Base-by-base conservation (phyloP, 2,797 vertebrate genomes). In the Steatocranus sp. region DNA sequence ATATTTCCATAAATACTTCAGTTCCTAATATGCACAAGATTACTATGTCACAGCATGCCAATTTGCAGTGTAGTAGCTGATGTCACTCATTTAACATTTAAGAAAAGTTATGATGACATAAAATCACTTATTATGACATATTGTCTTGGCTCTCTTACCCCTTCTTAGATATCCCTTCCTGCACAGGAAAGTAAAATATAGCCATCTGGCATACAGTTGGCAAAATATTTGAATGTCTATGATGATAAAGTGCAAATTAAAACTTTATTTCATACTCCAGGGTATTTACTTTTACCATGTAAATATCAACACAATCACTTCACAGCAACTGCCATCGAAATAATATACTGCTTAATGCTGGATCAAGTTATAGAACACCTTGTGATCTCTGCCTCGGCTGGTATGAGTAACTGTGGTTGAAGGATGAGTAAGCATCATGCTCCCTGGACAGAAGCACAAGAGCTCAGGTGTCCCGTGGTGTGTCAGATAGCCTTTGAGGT, bases 361-460 rank as follows among this genome's bases (percentile, higher is more conserved):
- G 83, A 77, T 92, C 61, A 84, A 43, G 80, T 90, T 83, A 58
- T 56, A 86, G 41, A 78, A 49, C 73, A 77, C 32, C 80, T 78
- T 89, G 83, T 92, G 87, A 89, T 90, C 87, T 80, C 50, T 79
- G 56, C 74, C 79, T 75, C 11, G 51, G 25, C 56, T 88, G 75
- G 84, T 77, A 75, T 88, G 79, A 88, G 74, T 85, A 75, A 61
- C 80, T 82, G 79, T 75, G 51, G 83, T 63, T 88, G 78, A 84
- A 84, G 15, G 74, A 86, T 86, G 89, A 93, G 83, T 81, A 85
- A 91, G 84, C 84, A 79, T 89, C 78, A 83, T 51, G 75, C 77
- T 68, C 76, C 87, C 48, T 75, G 82, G 20, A 88, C 88, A 90
- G 89, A 87, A 83, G 80, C 81, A 63, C 7, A 11, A 4, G 32